Conservation (phyloP, 2,888 invertebrate genomes). For the Phengaris arion region DNA sequence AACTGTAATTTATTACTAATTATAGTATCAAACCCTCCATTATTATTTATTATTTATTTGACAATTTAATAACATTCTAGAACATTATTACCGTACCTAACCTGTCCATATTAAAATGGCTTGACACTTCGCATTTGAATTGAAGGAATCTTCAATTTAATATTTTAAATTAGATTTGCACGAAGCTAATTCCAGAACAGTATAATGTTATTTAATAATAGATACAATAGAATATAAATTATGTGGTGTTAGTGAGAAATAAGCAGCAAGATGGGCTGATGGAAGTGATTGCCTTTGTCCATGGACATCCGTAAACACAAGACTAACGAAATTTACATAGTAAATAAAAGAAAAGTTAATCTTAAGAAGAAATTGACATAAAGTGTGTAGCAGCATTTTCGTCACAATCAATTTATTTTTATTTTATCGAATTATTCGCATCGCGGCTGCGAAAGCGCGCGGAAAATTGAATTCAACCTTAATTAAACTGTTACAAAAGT, state of each 20-base stretch:
- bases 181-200: too few species aligned
- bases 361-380: not conserved
- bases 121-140: not conserved
- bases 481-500: constrained; percentile 24
- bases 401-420: too few species aligned
- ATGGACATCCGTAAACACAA: too few species aligned
- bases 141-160: not conserved
- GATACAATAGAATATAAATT: too few species aligned
- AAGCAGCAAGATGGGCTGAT: too few species aligned
- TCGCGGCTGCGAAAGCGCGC: not conserved
- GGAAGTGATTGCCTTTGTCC: too few species aligned
- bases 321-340: not conserved
- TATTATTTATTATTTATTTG: not conserved
- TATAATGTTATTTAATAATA: too few species aligned
- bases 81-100: not conserved
- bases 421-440: not conserved
- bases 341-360: too few species aligned
- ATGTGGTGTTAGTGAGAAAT: too few species aligned
- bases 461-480: not conserved
- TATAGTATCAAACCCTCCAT: not conserved
- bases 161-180: too few species aligned
- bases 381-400: not conserved
- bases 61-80: constrained; percentile 1
- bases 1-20: not conserved
- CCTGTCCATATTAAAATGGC: not conserved